Conservation (phyloP, 2,888 invertebrate species). For the Spialia ferax region DNA sequence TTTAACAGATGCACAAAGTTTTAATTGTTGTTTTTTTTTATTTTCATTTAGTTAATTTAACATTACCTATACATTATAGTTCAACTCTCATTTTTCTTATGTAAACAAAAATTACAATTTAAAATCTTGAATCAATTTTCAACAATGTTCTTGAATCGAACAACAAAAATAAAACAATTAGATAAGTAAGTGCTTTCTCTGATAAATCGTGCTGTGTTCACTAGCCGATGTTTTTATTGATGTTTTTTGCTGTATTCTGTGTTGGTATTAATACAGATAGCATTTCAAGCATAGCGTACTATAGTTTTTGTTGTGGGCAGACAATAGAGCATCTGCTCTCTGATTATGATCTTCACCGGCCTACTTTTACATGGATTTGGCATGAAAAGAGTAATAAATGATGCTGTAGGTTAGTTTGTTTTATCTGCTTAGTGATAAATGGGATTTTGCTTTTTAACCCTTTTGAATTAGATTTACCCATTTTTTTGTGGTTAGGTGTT, state of each 20-base stretch:
- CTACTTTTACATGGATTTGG: conserved; percentile 27
- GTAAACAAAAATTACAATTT: background rate
- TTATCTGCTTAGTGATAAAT: background rate
- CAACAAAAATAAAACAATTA: conserved; percentile 15
- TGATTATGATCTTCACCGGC: conserved; percentile 30
- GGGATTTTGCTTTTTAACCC: background rate
- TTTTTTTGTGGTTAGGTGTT: too few relatives aligned
- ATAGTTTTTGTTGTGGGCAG: conserved; percentile 23
- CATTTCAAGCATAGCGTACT: conserved; percentile 32
- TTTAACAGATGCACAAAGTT: too few relatives aligned
- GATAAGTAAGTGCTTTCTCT: conserved; percentile 24
- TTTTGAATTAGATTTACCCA: background rate
- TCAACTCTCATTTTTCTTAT: too few relatives aligned
- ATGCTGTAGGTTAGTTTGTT: background rate
- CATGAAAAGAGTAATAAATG: background rate
- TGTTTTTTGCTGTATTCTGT: conserved; percentile 27
- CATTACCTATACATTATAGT: too few relatives aligned
- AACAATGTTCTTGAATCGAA: conserved; percentile 17
- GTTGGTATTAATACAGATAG: conserved; percentile 32
- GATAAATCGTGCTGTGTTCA: conserved; percentile 2
- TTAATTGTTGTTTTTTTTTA: too few relatives aligned
- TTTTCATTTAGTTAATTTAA: too few relatives aligned
- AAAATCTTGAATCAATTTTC: conserved; percentile 5
- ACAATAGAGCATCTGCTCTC: conserved; percentile 18
- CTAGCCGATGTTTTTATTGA: conserved; percentile 11